These are phyloP conservation scores for Polypedilum pembai DNA, from an alignment of 1,140 invertebrate genomes.

Conservation along the genomic window DNA sequence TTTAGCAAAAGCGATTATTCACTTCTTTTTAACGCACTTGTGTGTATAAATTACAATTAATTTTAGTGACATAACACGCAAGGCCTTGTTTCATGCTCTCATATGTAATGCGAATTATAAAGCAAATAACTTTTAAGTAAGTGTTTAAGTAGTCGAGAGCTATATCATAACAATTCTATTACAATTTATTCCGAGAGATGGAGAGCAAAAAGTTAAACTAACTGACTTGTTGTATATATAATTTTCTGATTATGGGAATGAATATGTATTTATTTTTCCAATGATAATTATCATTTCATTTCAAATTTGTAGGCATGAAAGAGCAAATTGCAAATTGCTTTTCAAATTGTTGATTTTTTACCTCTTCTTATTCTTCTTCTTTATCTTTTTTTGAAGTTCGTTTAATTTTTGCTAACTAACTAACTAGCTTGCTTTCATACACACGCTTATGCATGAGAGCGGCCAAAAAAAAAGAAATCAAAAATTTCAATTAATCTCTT, in stretches of 20 bases:
- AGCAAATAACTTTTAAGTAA: not conserved
- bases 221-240: not conserved
- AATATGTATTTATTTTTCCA: constrained; percentile 17
- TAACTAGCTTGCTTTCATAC: no score
- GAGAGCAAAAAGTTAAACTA: no score
- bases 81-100: constrained; percentile 18
- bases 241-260: constrained; percentile 26
- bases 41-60: constrained; percentile 25
- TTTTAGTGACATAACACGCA: constrained; percentile 26
- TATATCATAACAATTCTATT: constrained; percentile 21
- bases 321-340: not conserved
- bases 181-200: not conserved
- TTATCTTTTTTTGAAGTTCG: not conserved
- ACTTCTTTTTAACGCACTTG: constrained; percentile 24
- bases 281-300: constrained; percentile 14
- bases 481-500: constrained; percentile 16
- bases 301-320: not conserved
- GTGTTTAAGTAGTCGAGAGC: not conserved
- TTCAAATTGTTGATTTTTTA: not conserved
- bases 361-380: not conserved
- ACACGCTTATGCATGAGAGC: no score
- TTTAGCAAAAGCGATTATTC: constrained; percentile 6
- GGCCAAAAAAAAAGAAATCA: not conserved
- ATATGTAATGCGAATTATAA: not conserved
- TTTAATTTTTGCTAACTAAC: no score